phyloP scores from a whole-genome alignment of 2,888 invertebrate species.

The Patella depressa region DNA sequence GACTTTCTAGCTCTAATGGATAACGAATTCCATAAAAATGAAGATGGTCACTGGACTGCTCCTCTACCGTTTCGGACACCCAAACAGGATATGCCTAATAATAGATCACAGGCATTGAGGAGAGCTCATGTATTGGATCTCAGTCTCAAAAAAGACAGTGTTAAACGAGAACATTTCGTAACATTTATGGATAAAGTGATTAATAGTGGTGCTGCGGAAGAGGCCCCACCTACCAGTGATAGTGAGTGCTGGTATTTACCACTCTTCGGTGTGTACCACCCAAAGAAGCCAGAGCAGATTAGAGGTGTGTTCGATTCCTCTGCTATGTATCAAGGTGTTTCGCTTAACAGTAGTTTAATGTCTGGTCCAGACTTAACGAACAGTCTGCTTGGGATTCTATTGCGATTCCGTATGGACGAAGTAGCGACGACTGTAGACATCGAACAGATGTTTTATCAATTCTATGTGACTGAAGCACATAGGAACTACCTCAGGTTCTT shows the following conservation, averaged over 20 bases:
- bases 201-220: not conserved
- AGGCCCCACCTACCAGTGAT: not conserved
- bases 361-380: conserved; percentile 38
- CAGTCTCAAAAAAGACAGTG: not conserved
- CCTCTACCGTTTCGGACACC: not conserved
- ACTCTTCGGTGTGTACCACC: not conserved
- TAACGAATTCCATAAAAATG: conserved; percentile 14
- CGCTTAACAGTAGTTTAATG: conserved; percentile 29
- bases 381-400: conserved; percentile 33
- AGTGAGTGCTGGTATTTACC: not conserved
- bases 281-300: not conserved
- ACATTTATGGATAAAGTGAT: conserved; percentile 4
- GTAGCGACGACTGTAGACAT: conserved; percentile 34
- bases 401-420: conserved; percentile 34
- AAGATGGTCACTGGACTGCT: conserved; percentile 25
- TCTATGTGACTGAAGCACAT: conserved; percentile 22
- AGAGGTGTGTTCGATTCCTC: not conserved
- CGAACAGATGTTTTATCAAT: conserved; percentile 33
- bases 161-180: not conserved
- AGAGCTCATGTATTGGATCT: not conserved
- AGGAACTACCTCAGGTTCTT: conserved; percentile 26
- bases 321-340: not conserved
- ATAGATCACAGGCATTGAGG: not conserved
- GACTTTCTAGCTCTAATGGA: conserved; percentile 30
- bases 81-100: not conserved